phyloP scores from a whole-genome alignment of 2,113 vertebrate genomes.

The Heteronetta atricapilla region DNA sequence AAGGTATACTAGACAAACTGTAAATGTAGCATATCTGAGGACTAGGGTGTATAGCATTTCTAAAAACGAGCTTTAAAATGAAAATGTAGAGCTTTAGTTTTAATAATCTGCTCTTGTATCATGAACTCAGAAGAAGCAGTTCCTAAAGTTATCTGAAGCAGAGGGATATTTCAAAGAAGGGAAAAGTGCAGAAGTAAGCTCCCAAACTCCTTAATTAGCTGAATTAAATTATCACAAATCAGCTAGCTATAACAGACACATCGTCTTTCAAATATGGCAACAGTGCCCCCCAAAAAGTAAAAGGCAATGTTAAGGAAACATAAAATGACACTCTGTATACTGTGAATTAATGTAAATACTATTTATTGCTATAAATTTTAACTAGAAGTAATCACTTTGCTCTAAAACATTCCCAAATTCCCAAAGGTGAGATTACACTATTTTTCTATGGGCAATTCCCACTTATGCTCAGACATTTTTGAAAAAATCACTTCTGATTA shows the following conservation, averaged over 20 bases:
- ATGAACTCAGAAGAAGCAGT: fast-evolving
- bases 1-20: neutral
- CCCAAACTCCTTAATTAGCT: neutral
- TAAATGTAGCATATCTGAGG: neutral
- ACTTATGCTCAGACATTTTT: neutral
- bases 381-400: neutral
- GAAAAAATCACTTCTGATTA: neutral
- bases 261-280: neutral
- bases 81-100: neutral
- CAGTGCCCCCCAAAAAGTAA: neutral
- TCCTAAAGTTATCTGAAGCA: neutral
- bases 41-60: neutral
- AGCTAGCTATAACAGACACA: neutral
- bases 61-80: neutral
- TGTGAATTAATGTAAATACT: neutral
- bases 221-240: neutral
- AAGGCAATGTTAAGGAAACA: neutral
- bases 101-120: neutral
- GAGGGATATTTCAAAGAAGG: neutral
- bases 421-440: neutral
- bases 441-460: neutral
- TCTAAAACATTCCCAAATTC: neutral
- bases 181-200: neutral
- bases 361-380: neutral
- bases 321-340: neutral